A percentile compares a stretch with the other conserved stretches of the same genome.
Evolutionary conservation across 2,888 invertebrate species (phyloP).

Genomic region (Celastrina argiolus): DNA sequence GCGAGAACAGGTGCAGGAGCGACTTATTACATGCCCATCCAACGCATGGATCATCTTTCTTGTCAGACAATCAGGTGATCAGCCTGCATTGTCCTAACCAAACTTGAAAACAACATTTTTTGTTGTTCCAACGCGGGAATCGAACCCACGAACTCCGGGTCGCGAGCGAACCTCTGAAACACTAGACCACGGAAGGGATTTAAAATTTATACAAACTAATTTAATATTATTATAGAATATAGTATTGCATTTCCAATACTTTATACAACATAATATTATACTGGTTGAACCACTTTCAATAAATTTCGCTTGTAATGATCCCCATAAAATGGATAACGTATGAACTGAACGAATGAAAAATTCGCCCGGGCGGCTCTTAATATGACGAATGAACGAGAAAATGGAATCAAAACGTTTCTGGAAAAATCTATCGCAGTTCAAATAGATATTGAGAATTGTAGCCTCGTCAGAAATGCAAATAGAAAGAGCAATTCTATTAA

Average conservation of each 20-base stretch:
- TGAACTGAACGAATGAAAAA: constrained; percentile 2
- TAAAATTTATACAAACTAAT: too few species aligned
- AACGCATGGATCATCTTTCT: too few species aligned
- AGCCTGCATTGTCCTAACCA: too few species aligned
- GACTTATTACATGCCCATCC: too few species aligned
- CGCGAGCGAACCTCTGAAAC: too few species aligned
- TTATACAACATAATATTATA: not conserved
- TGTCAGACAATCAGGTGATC: too few species aligned
- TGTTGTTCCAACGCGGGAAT: too few species aligned
- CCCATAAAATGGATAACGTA: constrained; percentile 8
- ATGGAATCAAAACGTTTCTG: constrained; percentile 19
- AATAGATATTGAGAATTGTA: constrained; percentile 5
- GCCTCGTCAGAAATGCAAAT: constrained; percentile 10
- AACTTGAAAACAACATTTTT: too few species aligned
- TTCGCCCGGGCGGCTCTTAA: constrained; percentile 4
- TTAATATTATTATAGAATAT: too few species aligned
- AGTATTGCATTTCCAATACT: not conserved
- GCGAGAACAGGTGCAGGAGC: too few species aligned
- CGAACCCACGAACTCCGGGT: too few species aligned
- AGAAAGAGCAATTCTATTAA: not conserved
- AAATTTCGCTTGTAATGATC: constrained; percentile 7
- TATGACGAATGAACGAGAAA: constrained; percentile 21
- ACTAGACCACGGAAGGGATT: too few species aligned
- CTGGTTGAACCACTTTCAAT: not conserved
- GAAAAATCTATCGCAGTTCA: constrained; percentile 10